Evolutionary conservation across 2,113 vertebrate genomes (phyloP), one percentile per base, ranked within the genome.

Genomic region (Megaleporinus macrocephalus): DNA sequence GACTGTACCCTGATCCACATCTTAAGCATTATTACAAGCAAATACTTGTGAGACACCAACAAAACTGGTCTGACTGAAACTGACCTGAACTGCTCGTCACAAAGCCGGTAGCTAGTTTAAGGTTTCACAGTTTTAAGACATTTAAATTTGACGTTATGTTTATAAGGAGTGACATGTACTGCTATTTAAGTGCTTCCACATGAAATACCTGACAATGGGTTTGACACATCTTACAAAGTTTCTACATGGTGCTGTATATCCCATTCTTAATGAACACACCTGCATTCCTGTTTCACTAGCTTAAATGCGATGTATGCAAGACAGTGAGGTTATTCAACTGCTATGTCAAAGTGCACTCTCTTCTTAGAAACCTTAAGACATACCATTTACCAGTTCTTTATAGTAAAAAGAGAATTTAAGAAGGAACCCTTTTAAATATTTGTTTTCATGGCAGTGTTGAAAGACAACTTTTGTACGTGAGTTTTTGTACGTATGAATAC

Each of bases 61-160:
- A 76, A 27, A 84, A 80, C 82, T 62, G 65, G 72, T 76, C n/a
- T 14, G 72, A 53, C 63, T 79, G 63, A 71, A 78, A 71, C 59
- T 63, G 63, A 22, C 22, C 11, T 14, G n/a, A 41, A 75, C 27
- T 70, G 2, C 12, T 47, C 7, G 61, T 24, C 29, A 55, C 29
- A 78, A 29, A 27, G 14, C 36, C n/a, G 13, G 11, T 44, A 53
- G 13, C 9, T 44, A n/a, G 14, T 49, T 63, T 20, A 55, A 57
- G 61, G 18, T 30, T 5, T 27, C 16, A 36, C 29, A 22, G 20
- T 5, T 9, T 72, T 72, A 51, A 1, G 1, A 62, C 69, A 63
- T 20, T 53, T 16, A 73, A 49, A 70, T 66, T 12, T 27, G 14
- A 72, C 0, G 20, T 6, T 7, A 22, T 55, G 53, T 55, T 4